Evolutionary conservation across 1,140 invertebrate species (phyloP), one percentile per base, ranked within the genome.

Genomic region (Drosophila paulistorum): DNA sequence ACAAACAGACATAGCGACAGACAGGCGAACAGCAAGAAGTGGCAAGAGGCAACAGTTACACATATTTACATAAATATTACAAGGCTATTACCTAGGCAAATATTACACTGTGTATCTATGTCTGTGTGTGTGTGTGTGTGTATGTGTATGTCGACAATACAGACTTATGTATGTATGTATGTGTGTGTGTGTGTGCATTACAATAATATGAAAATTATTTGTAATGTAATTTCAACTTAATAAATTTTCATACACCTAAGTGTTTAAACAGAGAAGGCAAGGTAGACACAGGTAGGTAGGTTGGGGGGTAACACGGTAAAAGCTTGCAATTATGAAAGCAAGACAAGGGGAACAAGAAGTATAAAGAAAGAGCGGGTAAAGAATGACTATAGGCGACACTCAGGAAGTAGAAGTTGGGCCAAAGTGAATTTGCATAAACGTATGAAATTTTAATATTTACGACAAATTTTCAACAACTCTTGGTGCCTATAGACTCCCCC

Each of bases 381-480:
- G 59, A 65, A 68, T 48, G 42, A 64, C 60, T 35, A 76, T n/a
- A 54, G 67, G 63, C 71, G 79, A 73, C 45, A 51, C 17, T 51
- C 79, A 87, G 83, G 75, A 86, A 77, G 79, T 86, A 20, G 66
- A 86, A 87, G 79, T 80, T 79, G 79, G 83, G 83, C 76, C 70
- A 82, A 86, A 86, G 72, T 87, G 77, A 87, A 86, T 86, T 87
- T 86, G 79, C 83, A 83, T 87, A 87, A 86, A 83, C 83, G 83
- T 86, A 86, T 87, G 79, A 86, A 83, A 87, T 86, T 83, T 87
- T 87, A 86, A 86, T 86, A 86, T 86, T 87, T 86, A 86, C 82
- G 82, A 86, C 82, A 86, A 86, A 86, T 82, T 86, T 82, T 67
- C 66, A 86, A 69, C 81, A 62, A 17, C 68, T 66, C 45, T 51